These are phyloP conservation scores for Solen grandis DNA, from an alignment of 1,140 invertebrate genomes.

Conservation along the genomic window DNA sequence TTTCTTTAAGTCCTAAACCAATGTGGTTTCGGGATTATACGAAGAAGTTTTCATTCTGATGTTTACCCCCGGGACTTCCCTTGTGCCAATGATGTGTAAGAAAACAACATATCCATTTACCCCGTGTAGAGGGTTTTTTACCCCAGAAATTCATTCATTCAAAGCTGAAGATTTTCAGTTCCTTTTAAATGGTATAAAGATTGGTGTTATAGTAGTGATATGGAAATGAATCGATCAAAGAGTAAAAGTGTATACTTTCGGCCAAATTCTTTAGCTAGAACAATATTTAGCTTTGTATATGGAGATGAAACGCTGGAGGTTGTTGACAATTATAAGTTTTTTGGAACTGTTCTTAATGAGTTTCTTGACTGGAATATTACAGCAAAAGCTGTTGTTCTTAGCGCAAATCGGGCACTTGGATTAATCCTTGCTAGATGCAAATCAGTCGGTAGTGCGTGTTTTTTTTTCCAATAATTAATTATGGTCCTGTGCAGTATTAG, in stretches of 20 bases:
- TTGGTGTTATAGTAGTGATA: no score
- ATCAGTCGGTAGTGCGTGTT: constrained; percentile 13
- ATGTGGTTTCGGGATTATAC: no score
- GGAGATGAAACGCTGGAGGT: background rate
- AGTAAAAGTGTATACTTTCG: constrained; percentile 11
- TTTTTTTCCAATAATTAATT: constrained; percentile 35
- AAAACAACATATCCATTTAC: no score
- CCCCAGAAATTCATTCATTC: no score
- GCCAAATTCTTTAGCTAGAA: background rate
- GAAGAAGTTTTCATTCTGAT: no score
- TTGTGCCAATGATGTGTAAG: no score
- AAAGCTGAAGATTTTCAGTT: no score
- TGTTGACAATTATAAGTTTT: background rate
- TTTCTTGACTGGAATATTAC: background rate
- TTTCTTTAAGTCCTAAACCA: no score
- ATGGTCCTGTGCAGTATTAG: background rate
- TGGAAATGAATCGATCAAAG: background rate
- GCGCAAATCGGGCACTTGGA: constrained; percentile 16
- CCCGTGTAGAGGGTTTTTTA: no score
- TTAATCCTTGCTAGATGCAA: constrained; percentile 10
- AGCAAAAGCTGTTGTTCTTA: no score
- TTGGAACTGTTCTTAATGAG: background rate
- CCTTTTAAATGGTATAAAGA: no score
- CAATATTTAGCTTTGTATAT: constrained; percentile 12
- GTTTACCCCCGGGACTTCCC: no score